phyloP scores from a whole-genome alignment of 53 echinoderm and acorn worm species.

The Arbacia lixula region DNA sequence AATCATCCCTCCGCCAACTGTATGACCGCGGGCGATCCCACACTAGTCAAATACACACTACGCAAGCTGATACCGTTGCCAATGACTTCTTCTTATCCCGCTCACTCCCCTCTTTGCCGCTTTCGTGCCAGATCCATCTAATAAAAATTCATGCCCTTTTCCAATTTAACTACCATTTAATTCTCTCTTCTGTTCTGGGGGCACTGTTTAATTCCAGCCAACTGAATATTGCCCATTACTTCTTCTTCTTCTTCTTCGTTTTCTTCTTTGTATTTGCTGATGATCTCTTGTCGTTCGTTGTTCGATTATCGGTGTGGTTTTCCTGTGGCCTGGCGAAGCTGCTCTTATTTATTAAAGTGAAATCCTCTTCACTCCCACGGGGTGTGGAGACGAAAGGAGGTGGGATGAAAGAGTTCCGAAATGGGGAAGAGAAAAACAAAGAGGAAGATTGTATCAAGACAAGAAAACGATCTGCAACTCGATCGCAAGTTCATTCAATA shows the following conservation, averaged over 20 bases:
- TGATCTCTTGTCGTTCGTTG: slow-evolving; percentile 23
- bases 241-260: too few species aligned
- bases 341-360: slow-evolving; percentile 7
- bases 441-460: slow-evolving; percentile 5
- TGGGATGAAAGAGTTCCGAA: too few species aligned
- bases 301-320: slow-evolving; percentile 8
- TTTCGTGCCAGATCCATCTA: slow-evolving; percentile 31
- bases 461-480: too few species aligned
- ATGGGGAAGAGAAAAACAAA: neutral
- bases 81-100: slow-evolving; percentile 28
- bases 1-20: too few species aligned
- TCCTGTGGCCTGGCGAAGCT: neutral
- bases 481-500: too few species aligned
- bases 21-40: slow-evolving; percentile 35
- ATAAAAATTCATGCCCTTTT: slow-evolving; percentile 49
- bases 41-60: slow-evolving; percentile 38
- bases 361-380: neutral
- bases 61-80: slow-evolving; percentile 39
- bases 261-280: slow-evolving; percentile 2
- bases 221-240: slow-evolving; percentile 33
- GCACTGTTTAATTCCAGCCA: slow-evolving; percentile 18
- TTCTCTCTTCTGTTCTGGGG: slow-evolving; percentile 17
- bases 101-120: slow-evolving; percentile 20
- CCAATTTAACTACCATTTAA: slow-evolving; percentile 55
- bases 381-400: neutral